Conservation (phyloP, 1,140 invertebrate species). For the Holotrichia oblita region DNA sequence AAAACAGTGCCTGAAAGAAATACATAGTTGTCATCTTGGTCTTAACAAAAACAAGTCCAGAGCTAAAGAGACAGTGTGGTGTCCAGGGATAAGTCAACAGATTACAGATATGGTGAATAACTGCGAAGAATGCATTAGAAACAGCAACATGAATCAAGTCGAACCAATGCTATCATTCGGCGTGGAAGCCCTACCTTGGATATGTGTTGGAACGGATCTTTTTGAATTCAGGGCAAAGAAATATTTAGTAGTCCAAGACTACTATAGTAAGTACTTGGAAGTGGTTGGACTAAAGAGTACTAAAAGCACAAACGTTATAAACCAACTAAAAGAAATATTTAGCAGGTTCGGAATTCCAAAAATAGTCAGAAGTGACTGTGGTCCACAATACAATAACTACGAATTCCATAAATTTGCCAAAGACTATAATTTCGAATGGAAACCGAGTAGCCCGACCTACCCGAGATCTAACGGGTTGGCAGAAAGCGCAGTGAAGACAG, state of each 20-base stretch:
- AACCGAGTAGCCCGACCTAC: slow-evolving; percentile 25
- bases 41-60: slow-evolving; percentile 3
- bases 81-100: slow-evolving; percentile 25
- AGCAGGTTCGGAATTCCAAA: background rate
- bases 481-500: too few species aligned
- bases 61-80: slow-evolving; percentile 31
- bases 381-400: background rate
- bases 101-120: slow-evolving; percentile 9
- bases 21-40: slow-evolving; percentile 32
- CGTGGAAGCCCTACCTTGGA: slow-evolving; percentile 34
- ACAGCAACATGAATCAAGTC: background rate
- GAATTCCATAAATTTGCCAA: slow-evolving; percentile 40
- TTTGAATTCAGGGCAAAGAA: background rate
- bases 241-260: slow-evolving; percentile 37
- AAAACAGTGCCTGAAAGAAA: background rate
- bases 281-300: background rate
- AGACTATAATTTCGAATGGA: slow-evolving; percentile 40
- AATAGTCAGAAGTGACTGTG: background rate
- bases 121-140: slow-evolving; percentile 34
- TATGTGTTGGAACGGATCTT: slow-evolving; percentile 29
- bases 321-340: background rate
- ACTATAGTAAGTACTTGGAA: slow-evolving; percentile 41
- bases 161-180: slow-evolving; percentile 35
- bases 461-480: background rate
- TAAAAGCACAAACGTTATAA: slow-evolving; percentile 8